Conservation (phyloP, 2,113 vertebrate species). For the Pachycephala philippinensis region DNA sequence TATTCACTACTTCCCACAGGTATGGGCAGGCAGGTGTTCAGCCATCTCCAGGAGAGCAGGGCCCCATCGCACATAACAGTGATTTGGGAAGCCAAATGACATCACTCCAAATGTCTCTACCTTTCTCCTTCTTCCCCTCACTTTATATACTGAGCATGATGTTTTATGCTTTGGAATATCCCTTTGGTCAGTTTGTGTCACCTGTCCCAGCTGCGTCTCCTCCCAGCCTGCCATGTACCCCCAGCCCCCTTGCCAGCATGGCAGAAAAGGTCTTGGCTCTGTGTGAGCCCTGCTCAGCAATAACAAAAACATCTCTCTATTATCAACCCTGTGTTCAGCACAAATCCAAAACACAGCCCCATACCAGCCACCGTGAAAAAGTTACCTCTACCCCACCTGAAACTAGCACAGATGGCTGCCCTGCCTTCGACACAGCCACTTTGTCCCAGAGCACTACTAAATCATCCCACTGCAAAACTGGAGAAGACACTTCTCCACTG, state of each 20-base stretch:
- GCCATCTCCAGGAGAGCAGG: neutral
- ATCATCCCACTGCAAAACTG: neutral
- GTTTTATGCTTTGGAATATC: neutral
- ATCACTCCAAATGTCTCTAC: neutral
- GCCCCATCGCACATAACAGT: fast-evolving
- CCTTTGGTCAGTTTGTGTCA: neutral
- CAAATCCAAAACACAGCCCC: neutral
- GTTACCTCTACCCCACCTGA: neutral
- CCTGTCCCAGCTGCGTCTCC: neutral
- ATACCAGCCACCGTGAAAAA: neutral
- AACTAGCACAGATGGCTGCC: neutral
- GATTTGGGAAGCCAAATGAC: neutral
- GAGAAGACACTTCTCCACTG: neutral
- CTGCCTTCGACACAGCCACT: fast-evolving
- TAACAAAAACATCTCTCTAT: neutral
- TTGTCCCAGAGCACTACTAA: neutral
- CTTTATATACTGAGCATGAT: neutral
- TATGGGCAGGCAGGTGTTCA: neutral
- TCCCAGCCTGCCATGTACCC: neutral
- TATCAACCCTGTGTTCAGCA: neutral
- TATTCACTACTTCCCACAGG: neutral
- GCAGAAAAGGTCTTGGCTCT: neutral
- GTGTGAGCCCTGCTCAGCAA: neutral
- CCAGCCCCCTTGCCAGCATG: neutral
- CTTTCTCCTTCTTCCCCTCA: neutral